These are phyloP conservation scores for Syrmaticus mikado DNA, from an alignment of 2,113 vertebrate species.

Conservation along the genomic window DNA sequence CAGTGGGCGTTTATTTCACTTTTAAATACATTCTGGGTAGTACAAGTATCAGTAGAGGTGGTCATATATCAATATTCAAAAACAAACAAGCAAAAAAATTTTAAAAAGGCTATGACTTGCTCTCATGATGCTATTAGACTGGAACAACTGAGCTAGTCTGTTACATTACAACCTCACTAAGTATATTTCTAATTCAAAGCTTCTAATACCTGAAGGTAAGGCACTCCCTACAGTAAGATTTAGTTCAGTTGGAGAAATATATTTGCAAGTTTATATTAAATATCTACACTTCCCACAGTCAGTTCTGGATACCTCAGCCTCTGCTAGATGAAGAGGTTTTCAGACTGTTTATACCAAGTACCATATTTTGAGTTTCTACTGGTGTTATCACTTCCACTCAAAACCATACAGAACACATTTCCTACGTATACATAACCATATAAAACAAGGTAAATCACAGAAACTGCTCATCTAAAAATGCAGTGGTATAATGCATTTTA, in stretches of 20 bases:
- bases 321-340: neutral
- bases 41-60: neutral
- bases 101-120: rapidly evolving
- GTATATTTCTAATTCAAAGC: neutral
- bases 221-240: neutral
- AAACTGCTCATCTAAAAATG: neutral
- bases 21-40: neutral
- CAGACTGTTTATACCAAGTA: neutral
- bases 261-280: neutral
- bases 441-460: neutral
- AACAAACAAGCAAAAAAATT: neutral
- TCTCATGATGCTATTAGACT: neutral
- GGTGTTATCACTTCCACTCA: neutral
- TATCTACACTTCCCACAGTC: neutral
- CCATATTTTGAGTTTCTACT: neutral
- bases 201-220: neutral
- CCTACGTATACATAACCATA: neutral
- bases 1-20: neutral
- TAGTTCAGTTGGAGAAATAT: neutral
- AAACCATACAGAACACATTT: neutral
- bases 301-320: neutral
- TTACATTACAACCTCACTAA: neutral
- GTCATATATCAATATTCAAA: neutral
- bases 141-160: neutral
- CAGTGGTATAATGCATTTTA: neutral